Evolutionary conservation across 2,797 vertebrate genomes (phyloP).

Genomic region (Chrysocyon brachyurus): DNA sequence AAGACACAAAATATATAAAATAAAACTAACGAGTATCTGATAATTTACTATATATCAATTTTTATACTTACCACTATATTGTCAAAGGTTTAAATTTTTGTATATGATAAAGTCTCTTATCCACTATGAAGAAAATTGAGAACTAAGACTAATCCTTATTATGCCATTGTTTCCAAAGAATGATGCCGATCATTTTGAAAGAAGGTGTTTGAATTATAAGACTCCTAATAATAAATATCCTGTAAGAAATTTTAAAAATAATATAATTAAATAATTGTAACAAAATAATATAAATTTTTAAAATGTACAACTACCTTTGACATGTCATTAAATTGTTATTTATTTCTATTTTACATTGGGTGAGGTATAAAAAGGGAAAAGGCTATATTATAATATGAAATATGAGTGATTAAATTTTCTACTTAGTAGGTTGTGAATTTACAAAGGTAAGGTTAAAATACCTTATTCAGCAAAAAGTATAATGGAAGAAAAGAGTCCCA

Average conservation of each 20-base stretch:
- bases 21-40: background rate
- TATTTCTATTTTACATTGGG: background rate
- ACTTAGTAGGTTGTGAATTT: background rate
- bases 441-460: constrained; percentile 54
- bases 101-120: constrained; percentile 90
- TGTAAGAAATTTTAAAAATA: constrained; percentile 65
- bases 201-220: constrained; percentile 85
- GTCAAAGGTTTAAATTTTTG: constrained; percentile 81
- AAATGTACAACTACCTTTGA: background rate
- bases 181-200: constrained; percentile 88
- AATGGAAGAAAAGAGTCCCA: background rate
- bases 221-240: constrained; percentile 72
- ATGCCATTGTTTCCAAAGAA: constrained; percentile 88
- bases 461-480: background rate
- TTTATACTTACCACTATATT: constrained; percentile 89
- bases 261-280: background rate
- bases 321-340: background rate
- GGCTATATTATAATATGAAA: background rate
- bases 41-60: background rate
- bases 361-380: background rate
- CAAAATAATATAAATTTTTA: background rate
- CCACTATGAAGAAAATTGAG: constrained; percentile 89
- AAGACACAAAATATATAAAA: background rate
- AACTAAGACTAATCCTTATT: constrained; percentile 89
- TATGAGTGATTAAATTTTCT: background rate